Conservation (phyloP, 2,113 vertebrate genomes). For the Anguilla japonica region DNA sequence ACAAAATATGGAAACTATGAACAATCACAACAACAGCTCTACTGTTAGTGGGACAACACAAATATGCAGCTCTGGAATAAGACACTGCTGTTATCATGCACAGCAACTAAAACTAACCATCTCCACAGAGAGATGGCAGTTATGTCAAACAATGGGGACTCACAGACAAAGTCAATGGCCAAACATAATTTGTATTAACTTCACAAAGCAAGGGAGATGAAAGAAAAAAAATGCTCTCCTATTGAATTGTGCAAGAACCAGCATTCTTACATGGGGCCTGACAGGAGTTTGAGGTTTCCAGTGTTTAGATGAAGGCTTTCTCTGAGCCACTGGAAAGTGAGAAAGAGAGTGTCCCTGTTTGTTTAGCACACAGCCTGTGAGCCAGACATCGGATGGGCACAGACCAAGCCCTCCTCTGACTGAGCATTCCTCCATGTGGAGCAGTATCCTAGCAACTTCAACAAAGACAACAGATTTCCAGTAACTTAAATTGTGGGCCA, state of each 20-base stretch:
- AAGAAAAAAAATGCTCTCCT: not conserved
- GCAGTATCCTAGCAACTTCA: slow-evolving; percentile 36
- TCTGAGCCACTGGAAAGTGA: not conserved
- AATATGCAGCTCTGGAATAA: slow-evolving; percentile 12
- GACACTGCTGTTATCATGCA: slow-evolving; percentile 11
- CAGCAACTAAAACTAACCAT: slow-evolving; percentile 25
- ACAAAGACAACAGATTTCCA: slow-evolving; percentile 35
- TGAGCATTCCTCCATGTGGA: slow-evolving; percentile 26
- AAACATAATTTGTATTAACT: slow-evolving; percentile 2
- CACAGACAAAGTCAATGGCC: not conserved
- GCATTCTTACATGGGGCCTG: slow-evolving; percentile 4
- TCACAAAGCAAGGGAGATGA: not conserved
- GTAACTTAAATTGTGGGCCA: slow-evolving; percentile 31
- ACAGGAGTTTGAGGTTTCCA: not conserved
- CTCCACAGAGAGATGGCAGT: slow-evolving; percentile 16
- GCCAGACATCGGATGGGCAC: not conserved
- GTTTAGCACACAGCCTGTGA: slow-evolving; percentile 22
- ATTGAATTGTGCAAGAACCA: not conserved
- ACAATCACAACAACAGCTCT: slow-evolving; percentile 16
- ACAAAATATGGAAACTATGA: slow-evolving; percentile 20
- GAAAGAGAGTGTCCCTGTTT: slow-evolving; percentile 24
- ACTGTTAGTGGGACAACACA: slow-evolving; percentile 28
- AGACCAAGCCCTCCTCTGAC: not conserved
- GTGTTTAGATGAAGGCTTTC: slow-evolving; percentile 8
- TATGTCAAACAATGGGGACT: slow-evolving; percentile 8